A percentile compares a stretch with the other conserved stretches of the same genome.
phyloP scores from a whole-genome alignment of 1,140 invertebrate genomes.

The Pseudomyrmex pallidus region DNA sequence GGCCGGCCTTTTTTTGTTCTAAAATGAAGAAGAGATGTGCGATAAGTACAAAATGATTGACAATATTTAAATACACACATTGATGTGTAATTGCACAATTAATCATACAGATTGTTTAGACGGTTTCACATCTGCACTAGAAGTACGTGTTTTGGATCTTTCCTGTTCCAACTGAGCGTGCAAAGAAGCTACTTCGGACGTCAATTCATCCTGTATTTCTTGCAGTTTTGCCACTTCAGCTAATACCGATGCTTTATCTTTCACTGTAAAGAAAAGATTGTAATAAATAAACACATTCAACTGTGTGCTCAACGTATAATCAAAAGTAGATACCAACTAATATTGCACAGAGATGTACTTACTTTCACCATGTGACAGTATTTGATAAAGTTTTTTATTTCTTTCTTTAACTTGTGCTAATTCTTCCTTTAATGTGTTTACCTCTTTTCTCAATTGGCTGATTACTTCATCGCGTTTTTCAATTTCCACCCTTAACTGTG shows the following conservation, averaged over 20 bases:
- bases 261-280: constrained; percentile 86
- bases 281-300: constrained; percentile 5
- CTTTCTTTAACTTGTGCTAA: constrained; percentile 90
- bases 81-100: neutral
- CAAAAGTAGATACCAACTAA: constrained; percentile 19
- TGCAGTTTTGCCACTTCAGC: constrained; percentile 90
- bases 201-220: constrained; percentile 90
- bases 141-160: constrained; percentile 89
- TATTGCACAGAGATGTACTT: constrained; percentile 77
- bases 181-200: constrained; percentile 88
- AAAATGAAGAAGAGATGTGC: constrained; percentile 61
- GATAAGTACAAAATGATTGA: neutral
- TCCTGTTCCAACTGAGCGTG: constrained; percentile 92
- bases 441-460: constrained; percentile 86
- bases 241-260: constrained; percentile 91
- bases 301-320: neutral
- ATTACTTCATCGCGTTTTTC: constrained; percentile 89
- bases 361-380: constrained; percentile 93
- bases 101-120: constrained; percentile 80
- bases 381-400: constrained; percentile 91
- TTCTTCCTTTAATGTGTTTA: constrained; percentile 88
- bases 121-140: constrained; percentile 86
- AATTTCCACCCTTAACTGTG: constrained; percentile 88
- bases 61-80: neutral
- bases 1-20: constrained; percentile 81